Evolutionary conservation across 53 echinoderm and acorn worm species (phyloP).

Genomic region (Echinarachnius parma): DNA sequence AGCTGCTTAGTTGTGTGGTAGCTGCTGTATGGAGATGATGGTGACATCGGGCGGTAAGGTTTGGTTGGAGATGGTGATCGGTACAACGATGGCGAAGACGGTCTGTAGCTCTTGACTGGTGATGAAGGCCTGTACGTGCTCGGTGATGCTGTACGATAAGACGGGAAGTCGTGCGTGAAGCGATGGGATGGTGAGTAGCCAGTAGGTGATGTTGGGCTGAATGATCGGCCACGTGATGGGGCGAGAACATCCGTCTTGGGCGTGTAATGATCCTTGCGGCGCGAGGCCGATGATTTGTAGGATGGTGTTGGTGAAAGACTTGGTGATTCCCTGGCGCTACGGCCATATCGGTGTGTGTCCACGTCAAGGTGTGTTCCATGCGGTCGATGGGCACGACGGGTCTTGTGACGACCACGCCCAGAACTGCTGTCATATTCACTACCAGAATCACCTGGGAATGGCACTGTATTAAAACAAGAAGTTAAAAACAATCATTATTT

Average conservation of each 20-base stretch:
- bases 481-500: neutral
- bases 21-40: constrained; percentile 35
- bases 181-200: constrained; percentile 50
- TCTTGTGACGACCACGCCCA: constrained; percentile 34
- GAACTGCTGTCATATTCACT: constrained; percentile 60
- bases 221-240: constrained; percentile 50
- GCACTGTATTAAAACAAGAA: neutral
- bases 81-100: constrained; percentile 25
- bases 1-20: constrained; percentile 33
- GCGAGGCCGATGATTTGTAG: constrained; percentile 20
- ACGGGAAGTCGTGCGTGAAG: constrained; percentile 38
- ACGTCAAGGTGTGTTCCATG: constrained; percentile 28
- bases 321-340: constrained; percentile 32
- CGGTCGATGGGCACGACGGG: constrained; percentile 28
- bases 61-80: constrained; percentile 21
- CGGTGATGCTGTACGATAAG: constrained; percentile 11
- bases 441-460: constrained; percentile 59
- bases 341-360: constrained; percentile 16
- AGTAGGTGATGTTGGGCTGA: constrained; percentile 52
- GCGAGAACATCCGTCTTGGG: constrained; percentile 38
- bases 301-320: constrained; percentile 35
- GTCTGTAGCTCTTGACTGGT: constrained; percentile 20
- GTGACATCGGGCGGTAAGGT: constrained; percentile 17
- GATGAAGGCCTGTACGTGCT: constrained; percentile 20
- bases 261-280: constrained; percentile 30